Conservation (phyloP, 2,797 vertebrate species). For the Scolopax rusticola region DNA sequence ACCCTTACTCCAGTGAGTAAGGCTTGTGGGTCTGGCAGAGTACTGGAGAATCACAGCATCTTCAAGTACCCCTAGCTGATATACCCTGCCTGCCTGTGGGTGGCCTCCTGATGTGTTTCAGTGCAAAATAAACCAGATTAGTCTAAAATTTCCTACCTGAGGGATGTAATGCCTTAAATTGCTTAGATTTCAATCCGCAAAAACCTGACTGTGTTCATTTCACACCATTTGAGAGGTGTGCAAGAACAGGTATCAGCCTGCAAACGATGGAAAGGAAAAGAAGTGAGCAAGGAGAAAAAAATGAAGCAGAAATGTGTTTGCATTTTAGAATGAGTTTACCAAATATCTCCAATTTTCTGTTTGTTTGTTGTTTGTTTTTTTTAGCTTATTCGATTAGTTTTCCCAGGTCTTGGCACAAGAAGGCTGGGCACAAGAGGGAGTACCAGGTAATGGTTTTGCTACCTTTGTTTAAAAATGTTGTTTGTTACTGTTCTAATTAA, state of each 20-base stretch:
- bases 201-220: not conserved
- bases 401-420: conserved; percentile 71
- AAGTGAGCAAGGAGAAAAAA: not conserved
- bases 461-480: not conserved
- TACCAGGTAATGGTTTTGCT: conserved; percentile 60
- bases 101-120: not conserved
- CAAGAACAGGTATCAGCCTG: not conserved
- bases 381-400: conserved; percentile 74
- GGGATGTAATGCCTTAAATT: not conserved
- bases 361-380: not conserved
- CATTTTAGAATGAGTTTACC: not conserved
- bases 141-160: not conserved
- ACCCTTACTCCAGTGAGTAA: not conserved
- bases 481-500: not conserved
- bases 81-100: not conserved
- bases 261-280: not conserved
- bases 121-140: not conserved
- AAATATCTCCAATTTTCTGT: not conserved
- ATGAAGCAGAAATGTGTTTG: not conserved
- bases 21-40: not conserved
- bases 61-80: not conserved
- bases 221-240: not conserved
- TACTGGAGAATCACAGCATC: not conserved
- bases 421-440: conserved; percentile 72
- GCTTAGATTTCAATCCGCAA: accelerated